Conservation (phyloP, 2,888 invertebrate genomes). For the Crematogaster levior region DNA sequence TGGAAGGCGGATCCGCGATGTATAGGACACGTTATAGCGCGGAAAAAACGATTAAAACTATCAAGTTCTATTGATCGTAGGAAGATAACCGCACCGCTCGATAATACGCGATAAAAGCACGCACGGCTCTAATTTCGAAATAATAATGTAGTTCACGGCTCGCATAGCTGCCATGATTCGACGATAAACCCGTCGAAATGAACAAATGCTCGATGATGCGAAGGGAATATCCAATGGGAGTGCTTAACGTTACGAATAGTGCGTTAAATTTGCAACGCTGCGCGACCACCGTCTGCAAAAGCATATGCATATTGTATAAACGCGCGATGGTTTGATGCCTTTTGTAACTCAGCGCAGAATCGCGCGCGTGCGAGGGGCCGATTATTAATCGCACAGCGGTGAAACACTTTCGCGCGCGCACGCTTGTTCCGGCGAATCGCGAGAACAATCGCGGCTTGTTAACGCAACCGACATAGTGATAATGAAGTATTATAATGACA, state of each 20-base stretch:
- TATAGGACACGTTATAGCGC: not conserved
- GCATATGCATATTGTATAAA: constrained; percentile 45
- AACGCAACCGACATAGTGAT: constrained; percentile 43
- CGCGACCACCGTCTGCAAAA: constrained; percentile 34
- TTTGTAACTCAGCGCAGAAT: constrained; percentile 38
- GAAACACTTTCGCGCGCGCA: constrained; percentile 21
- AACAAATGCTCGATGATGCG: constrained; percentile 49
- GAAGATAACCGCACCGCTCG: not conserved
- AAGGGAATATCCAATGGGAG: constrained; percentile 50
- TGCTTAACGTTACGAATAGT: constrained; percentile 49
- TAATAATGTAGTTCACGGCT: constrained; percentile 30
- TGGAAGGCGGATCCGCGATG: not conserved
- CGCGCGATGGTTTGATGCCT: constrained; percentile 49
- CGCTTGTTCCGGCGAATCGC: constrained; percentile 30
- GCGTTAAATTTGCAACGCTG: constrained; percentile 46
- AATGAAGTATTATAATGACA: constrained; percentile 55
- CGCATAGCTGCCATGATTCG: constrained; percentile 11
- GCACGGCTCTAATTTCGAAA: constrained; percentile 33
- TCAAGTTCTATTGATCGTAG: not conserved
- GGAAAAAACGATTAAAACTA: constrained; percentile 24
- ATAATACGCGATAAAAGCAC: constrained; percentile 4
- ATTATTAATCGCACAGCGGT: constrained; percentile 39
- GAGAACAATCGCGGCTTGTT: constrained; percentile 55
- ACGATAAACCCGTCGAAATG: constrained; percentile 43
- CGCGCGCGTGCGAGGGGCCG: constrained; percentile 21